These are phyloP conservation scores for Mormyrus hasselquistii DNA, from an alignment of 2,797 vertebrate species.

Conservation along the genomic window DNA sequence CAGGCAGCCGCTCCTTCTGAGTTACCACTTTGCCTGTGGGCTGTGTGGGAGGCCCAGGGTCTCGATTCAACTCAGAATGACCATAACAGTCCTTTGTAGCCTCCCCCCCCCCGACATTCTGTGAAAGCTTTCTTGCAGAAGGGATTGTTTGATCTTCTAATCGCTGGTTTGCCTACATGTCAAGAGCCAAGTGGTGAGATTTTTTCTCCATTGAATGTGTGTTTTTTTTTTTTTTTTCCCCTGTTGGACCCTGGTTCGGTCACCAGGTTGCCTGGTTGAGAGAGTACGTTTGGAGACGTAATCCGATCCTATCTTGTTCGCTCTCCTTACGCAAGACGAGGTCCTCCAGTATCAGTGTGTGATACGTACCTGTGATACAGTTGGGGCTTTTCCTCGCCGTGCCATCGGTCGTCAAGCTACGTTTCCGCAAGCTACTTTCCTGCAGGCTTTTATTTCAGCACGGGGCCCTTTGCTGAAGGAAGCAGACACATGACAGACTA, in stretches of 20 bases:
- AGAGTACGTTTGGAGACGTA: not conserved
- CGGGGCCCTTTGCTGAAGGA: not conserved
- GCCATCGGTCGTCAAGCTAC: not conserved
- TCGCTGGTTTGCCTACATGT: not conserved
- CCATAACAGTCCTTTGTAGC: not conserved
- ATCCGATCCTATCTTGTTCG: not conserved
- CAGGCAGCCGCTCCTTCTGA: not conserved
- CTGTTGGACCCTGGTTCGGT: not conserved
- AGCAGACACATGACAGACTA: not conserved
- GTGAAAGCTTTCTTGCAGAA: not conserved
- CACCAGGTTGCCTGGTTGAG: not conserved
- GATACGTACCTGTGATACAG: not conserved
- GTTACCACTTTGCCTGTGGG: not conserved
- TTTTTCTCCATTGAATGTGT: not conserved
- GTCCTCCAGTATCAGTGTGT: not conserved
- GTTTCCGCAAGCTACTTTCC: not conserved
- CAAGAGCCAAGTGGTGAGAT: not conserved
- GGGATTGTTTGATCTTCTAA: slow-evolving; percentile 17
- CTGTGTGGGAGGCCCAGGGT: not conserved
- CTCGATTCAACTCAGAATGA: not conserved
- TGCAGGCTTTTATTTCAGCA: not conserved
- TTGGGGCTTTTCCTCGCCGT: not conserved
- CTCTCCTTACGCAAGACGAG: not conserved
- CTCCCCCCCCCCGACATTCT: not conserved
- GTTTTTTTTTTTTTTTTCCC: not conserved